Evolutionary conservation across 2,797 vertebrate genomes (phyloP).

Genomic region (Fistularia commersonii): DNA sequence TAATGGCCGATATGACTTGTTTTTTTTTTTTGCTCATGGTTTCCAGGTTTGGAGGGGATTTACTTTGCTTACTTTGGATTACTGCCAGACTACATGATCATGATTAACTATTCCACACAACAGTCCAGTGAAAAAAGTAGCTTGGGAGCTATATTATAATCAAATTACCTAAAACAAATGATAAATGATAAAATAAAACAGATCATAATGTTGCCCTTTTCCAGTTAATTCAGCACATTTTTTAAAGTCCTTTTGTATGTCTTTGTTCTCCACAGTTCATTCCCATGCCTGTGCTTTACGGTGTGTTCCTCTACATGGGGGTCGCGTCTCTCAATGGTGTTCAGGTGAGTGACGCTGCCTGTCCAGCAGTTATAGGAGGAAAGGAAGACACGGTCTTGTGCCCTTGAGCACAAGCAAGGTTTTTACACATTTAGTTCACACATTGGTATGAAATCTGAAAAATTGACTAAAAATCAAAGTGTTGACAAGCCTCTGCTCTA

Average conservation of each 20-base stretch:
- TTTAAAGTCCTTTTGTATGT: background rate
- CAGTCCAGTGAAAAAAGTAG: slow-evolving; percentile 26
- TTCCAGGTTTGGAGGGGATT: no score
- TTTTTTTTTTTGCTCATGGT: no score
- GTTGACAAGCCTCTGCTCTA: no score
- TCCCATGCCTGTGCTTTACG: slow-evolving; percentile 97
- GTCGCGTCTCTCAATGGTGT: slow-evolving; percentile 96
- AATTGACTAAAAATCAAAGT: no score
- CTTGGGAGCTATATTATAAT: slow-evolving; percentile 36
- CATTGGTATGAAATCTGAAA: no score
- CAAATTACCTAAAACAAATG: slow-evolving; percentile 1
- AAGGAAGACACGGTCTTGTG: background rate
- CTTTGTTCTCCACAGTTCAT: slow-evolving; percentile 79
- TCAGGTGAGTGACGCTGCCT: slow-evolving; percentile 79
- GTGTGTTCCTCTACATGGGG: slow-evolving; percentile 98
- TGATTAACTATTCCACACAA: no score
- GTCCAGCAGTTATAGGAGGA: background rate
- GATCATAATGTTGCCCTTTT: no score
- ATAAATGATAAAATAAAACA: background rate
- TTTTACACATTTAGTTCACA: no score
- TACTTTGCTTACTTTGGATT: no score
- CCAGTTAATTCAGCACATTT: background rate
- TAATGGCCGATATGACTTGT: no score
- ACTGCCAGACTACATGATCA: no score
- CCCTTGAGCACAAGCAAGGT: no score